These are phyloP conservation scores for Drosophila quinaria DNA, from an alignment of 2,888 invertebrate species.

Conservation along the genomic window DNA sequence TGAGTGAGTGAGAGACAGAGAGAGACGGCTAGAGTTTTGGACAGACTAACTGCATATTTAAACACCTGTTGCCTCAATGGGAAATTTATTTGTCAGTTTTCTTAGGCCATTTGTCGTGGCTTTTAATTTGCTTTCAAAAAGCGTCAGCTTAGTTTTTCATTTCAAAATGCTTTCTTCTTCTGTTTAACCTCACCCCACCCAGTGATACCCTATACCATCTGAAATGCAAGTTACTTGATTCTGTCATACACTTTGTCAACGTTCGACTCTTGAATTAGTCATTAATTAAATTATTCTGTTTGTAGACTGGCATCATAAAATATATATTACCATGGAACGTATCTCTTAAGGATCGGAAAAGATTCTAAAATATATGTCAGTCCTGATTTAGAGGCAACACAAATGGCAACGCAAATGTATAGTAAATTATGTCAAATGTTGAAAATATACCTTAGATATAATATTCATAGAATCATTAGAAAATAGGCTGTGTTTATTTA, in stretches of 20 bases:
- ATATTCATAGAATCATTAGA: too few species aligned
- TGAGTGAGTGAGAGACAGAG: neutral
- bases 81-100: conserved; percentile 72
- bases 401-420: too few species aligned
- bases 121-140: conserved; percentile 77
- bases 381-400: too few species aligned
- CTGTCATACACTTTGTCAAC: neutral
- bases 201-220: neutral
- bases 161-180: conserved; percentile 34
- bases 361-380: too few species aligned
- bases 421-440: too few species aligned
- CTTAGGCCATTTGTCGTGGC: conserved; percentile 71
- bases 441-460: too few species aligned
- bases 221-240: neutral
- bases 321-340: too few species aligned
- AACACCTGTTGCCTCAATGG: conserved; percentile 69
- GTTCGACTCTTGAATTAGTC: neutral
- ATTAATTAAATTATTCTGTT: neutral
- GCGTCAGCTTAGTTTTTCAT: conserved; percentile 63
- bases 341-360: too few species aligned
- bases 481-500: too few species aligned
- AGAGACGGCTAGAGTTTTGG: neutral
- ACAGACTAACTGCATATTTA: conserved; percentile 30
- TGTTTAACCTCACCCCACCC: neutral
- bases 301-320: too few species aligned